phyloP scores from a whole-genome alignment of 2,113 vertebrate species.

The Equus przewalskii region DNA sequence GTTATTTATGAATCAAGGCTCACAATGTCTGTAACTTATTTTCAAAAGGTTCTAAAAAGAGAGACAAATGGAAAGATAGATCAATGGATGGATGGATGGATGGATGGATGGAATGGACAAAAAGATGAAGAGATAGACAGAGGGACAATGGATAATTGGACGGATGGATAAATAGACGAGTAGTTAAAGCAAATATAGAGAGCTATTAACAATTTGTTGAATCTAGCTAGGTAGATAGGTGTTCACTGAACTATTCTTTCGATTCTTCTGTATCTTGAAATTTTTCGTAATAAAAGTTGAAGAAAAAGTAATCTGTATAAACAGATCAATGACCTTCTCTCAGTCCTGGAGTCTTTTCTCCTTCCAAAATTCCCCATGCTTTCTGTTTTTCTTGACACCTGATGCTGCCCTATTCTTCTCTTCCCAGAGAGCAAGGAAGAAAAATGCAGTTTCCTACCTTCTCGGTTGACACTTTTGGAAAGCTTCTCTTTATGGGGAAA shows the following conservation, averaged over 20 bases:
- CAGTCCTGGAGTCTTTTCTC: neutral
- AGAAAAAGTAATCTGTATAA: neutral
- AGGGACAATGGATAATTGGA: neutral
- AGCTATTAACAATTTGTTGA: neutral
- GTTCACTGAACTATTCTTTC: neutral
- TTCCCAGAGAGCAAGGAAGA: neutral
- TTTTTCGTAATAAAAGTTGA: neutral
- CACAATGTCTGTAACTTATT: neutral
- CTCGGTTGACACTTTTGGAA: neutral
- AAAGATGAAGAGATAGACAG: neutral
- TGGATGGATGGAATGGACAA: neutral
- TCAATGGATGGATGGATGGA: neutral
- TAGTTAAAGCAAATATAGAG: neutral
- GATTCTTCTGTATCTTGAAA: neutral
- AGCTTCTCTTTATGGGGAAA: neutral
- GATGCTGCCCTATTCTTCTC: neutral
- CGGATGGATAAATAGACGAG: too few species aligned
- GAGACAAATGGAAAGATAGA: neutral
- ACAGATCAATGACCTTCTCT: neutral
- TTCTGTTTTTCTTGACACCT: neutral
- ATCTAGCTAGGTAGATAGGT: neutral
- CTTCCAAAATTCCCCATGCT: neutral
- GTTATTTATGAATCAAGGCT: neutral
- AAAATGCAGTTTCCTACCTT: neutral
- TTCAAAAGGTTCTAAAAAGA: neutral